Conservation (phyloP, 2,888 invertebrate genomes). For the Callyntrura guangdongensis region DNA sequence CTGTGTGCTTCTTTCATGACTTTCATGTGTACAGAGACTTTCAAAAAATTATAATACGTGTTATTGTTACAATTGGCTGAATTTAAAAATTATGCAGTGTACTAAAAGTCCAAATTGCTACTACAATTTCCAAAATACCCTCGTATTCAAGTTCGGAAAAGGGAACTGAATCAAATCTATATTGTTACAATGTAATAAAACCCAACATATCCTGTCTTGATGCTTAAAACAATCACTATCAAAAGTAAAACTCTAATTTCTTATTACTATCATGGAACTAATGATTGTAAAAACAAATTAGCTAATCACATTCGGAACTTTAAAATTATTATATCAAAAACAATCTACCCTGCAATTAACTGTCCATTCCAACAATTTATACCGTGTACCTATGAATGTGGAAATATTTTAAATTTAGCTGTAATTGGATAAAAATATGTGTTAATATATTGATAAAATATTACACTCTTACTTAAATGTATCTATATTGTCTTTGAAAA, state of each 20-base stretch:
- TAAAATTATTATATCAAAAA: background rate
- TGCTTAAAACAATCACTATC: conserved; percentile 23
- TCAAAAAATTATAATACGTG: conserved; percentile 18
- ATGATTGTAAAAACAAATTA: background rate
- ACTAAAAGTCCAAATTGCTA: background rate
- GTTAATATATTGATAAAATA: too few species aligned
- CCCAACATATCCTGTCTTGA: conserved; percentile 31
- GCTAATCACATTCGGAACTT: background rate
- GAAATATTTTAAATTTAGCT: too few species aligned
- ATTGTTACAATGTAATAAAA: conserved; percentile 14
- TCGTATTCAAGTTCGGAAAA: background rate
- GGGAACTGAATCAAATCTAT: background rate
- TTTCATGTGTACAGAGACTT: conserved; percentile 65
- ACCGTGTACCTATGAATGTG: background rate
- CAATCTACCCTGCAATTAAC: background rate
- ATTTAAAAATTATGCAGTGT: conserved; percentile 30
- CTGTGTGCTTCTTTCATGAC: conserved; percentile 61
- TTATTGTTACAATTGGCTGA: conserved; percentile 38
- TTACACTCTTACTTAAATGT: too few species aligned
- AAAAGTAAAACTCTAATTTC: background rate
- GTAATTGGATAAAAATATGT: too few species aligned
- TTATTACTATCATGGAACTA: background rate
- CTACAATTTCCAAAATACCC: background rate
- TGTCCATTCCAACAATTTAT: background rate
- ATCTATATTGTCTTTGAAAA: too few species aligned